Evolutionary conservation across 30 jellyfish, hydroid and myxozoan species (phyloP), one percentile per base, ranked within the genome.

Genomic region (Calvadosia cruxmelitensis): DNA sequence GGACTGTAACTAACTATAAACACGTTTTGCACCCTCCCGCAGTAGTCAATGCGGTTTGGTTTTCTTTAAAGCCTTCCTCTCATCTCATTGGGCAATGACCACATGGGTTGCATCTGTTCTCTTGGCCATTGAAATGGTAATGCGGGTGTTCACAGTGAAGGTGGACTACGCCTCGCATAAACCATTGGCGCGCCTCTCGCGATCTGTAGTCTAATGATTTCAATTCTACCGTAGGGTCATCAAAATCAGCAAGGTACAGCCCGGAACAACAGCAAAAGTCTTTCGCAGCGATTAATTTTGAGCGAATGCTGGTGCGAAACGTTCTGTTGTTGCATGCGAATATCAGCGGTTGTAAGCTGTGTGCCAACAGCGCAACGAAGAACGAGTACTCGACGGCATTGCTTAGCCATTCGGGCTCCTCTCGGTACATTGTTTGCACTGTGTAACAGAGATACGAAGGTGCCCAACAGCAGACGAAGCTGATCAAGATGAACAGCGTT

Each of bases 311-410:
- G 64, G 29, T 53, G 1, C 89, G 64, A 30, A 77, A 77, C 24
- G 67, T 63, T 61, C 52, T 53, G 74, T 80, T 77, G 30, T 71
- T 64, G 50, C 53, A 77, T 12, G 89, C 67, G 32, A 64, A 77
- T 2, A 77, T 77, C 26, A 77, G 53, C 0, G 89, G 89, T 28
- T 77, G 89, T 49, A 78, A 68, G 20, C 80, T 77, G 27, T 77
- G 68, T 23, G 89, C 79, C 51, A 77, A 66, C 24, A 32, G 68
- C 15, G 89, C 89, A 15, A 77, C 67, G 16, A 77, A 64, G 1
- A 68, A 28, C 49, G 76, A 34, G 2, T 29, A 28, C 67, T 77
- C 76, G 68, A 29, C 67, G 0, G 70, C 70, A 0, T 75, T 32
- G 30, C 62, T 70, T 2, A 77, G 13, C 2, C 69, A 23, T 3